Percentiles rank a stretch among this genome's conserved stretches.
Evolutionary conservation across 2,797 vertebrate species (phyloP).

Genomic region (Acestrorhynchus altus): DNA sequence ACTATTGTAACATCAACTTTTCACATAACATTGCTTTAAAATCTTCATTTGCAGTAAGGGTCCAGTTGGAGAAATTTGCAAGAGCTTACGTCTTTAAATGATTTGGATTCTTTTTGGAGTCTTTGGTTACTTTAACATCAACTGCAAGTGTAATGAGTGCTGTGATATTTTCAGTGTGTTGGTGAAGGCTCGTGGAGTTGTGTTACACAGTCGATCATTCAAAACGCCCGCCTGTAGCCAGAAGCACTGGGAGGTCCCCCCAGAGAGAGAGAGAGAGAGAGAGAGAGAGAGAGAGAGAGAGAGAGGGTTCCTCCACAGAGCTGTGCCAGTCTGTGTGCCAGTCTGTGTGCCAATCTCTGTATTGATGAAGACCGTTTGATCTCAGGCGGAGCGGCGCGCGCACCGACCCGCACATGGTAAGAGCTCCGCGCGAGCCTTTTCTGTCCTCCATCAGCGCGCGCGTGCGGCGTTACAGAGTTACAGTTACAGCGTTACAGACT

Average conservation of each 20-base stretch:
- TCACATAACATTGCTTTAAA: too few relatives aligned
- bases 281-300: not conserved
- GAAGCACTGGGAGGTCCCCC: not conserved
- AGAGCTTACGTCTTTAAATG: too few relatives aligned
- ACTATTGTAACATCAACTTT: too few relatives aligned
- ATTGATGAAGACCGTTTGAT: slow-evolving; percentile 63
- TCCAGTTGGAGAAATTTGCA: too few relatives aligned
- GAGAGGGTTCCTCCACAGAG: not conserved
- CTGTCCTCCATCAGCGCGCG: not conserved
- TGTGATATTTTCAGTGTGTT: too few relatives aligned
- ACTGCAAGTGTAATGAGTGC: too few relatives aligned
- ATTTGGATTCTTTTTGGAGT: too few relatives aligned
- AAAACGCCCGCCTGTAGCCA: slow-evolving; percentile 63
- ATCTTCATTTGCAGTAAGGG: too few relatives aligned
- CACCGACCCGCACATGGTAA: slow-evolving; percentile 79
- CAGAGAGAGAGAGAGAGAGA: not conserved
- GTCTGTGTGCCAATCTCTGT: slow-evolving; percentile 2
- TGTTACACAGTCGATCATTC: slow-evolving; percentile 35
- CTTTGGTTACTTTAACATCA: too few relatives aligned
- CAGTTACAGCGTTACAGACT: too few relatives aligned
- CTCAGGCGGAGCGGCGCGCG: slow-evolving; percentile 61
- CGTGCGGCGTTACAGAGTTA: not conserved
- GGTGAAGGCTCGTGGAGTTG: not conserved
- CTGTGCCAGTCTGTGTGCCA: not conserved
- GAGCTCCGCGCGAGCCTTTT: slow-evolving; percentile 43